Percentiles rank a stretch among this genome's conserved stretches.
Evolutionary conservation across 2,113 vertebrate species (phyloP).

Genomic region (Nothoprocta perdicaria): DNA sequence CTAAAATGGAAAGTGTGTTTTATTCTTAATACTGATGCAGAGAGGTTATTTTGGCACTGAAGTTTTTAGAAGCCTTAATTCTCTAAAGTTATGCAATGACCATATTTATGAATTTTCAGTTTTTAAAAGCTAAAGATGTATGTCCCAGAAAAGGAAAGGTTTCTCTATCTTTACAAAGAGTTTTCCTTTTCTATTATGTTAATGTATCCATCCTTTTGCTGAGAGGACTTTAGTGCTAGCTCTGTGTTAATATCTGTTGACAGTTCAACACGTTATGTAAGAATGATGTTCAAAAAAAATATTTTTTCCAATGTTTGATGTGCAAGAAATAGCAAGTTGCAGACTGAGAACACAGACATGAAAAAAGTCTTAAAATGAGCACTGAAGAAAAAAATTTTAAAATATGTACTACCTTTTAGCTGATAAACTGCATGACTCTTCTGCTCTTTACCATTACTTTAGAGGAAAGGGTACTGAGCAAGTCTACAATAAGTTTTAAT

Average conservation of each 20-base stretch:
- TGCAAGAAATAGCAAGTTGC: neutral
- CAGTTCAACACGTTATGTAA: constrained; percentile 2
- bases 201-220: constrained; percentile 37
- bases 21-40: constrained; percentile 75
- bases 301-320: constrained; percentile 9
- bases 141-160: constrained; percentile 61
- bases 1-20: constrained; percentile 72
- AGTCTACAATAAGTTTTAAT: constrained; percentile 31
- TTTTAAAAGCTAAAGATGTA: constrained; percentile 64
- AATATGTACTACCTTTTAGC: neutral
- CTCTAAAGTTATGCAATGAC: constrained; percentile 65
- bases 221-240: constrained; percentile 50
- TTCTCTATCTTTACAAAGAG: constrained; percentile 60
- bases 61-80: constrained; percentile 80
- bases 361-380: constrained; percentile 26
- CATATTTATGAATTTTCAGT: constrained; percentile 66
- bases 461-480: constrained; percentile 27
- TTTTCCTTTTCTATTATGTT: constrained; percentile 38
- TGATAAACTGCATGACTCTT: constrained; percentile 55
- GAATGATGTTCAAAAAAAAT: constrained; percentile 25
- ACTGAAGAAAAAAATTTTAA: constrained; percentile 56
- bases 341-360: constrained; percentile 40
- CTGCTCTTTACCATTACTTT: constrained; percentile 39
- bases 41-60: constrained; percentile 77
- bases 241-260: constrained; percentile 46